phyloP scores from a whole-genome alignment of 1,140 invertebrate species.

The Uloborus diversus region DNA sequence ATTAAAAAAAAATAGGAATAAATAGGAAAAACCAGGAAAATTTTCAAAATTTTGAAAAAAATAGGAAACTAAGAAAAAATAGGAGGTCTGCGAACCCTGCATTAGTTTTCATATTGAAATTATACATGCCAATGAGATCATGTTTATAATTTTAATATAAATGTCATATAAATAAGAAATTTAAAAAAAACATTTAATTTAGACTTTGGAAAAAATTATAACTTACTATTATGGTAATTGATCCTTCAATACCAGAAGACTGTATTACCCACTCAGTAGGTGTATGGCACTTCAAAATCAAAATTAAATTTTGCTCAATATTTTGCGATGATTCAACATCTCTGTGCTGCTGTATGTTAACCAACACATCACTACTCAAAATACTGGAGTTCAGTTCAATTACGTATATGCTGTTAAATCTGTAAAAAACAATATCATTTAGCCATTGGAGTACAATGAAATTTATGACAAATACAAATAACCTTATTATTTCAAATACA shows the following conservation, averaged over 20 bases:
- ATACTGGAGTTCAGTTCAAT: constrained; percentile 39
- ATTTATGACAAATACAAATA: neutral
- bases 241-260: constrained; percentile 34
- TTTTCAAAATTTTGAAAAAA: no score
- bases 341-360: constrained; percentile 9
- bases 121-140: no score
- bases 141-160: no score
- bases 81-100: no score
- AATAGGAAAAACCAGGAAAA: no score
- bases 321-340: constrained; percentile 4
- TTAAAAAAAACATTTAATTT: no score
- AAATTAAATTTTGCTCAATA: constrained; percentile 22
- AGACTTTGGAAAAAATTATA: no score
- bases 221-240: constrained; percentile 39
- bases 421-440: neutral
- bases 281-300: constrained; percentile 41
- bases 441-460: neutral
- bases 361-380: constrained; percentile 22
- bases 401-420: constrained; percentile 15
- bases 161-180: no score
- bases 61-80: no score
- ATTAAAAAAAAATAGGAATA: no score
- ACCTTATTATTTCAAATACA: no score
- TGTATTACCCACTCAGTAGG: constrained; percentile 40
- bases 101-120: no score